These are phyloP conservation scores for Ormyrus rosae DNA, from an alignment of 2,888 invertebrate species.

Conservation along the genomic window DNA sequence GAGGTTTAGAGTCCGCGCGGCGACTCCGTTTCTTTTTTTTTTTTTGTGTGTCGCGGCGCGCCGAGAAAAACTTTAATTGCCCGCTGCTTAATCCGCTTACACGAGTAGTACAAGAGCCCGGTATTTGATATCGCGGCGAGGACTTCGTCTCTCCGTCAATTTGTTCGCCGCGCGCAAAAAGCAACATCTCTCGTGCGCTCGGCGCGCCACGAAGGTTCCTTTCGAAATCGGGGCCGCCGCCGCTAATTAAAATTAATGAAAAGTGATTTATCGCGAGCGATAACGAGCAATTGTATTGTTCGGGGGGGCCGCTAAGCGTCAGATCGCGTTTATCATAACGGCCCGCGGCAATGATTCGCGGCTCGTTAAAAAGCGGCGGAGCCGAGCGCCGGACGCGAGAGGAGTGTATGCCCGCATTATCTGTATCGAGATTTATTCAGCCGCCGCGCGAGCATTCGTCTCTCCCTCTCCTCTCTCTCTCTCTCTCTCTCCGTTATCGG, in stretches of 20 bases:
- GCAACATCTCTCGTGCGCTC: background rate
- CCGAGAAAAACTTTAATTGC: conserved; percentile 42
- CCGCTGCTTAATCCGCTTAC: conserved; percentile 34
- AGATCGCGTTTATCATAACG: conserved; percentile 49
- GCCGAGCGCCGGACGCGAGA: background rate
- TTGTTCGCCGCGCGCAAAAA: conserved; percentile 5
- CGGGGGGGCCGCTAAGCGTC: background rate
- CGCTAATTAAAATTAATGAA: conserved; percentile 49
- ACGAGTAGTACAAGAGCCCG: conserved; percentile 11
- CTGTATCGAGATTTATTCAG: conserved; percentile 53
- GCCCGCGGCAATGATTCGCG: conserved; percentile 36
- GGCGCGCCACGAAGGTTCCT: background rate
- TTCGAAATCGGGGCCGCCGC: conserved; percentile 3
- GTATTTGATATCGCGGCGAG: conserved; percentile 6
- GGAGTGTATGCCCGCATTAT: conserved; percentile 35
- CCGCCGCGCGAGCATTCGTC: background rate
- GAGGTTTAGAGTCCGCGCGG: conserved; percentile 19
- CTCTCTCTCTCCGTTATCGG: conserved; percentile 43
- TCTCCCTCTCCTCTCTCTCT: too few species aligned
- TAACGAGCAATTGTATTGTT: conserved; percentile 52
- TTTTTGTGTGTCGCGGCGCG: background rate
- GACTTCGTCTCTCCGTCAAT: background rate
- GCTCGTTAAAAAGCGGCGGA: conserved; percentile 32
- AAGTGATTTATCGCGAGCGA: conserved; percentile 39
- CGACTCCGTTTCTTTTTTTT: background rate